Base-by-base conservation (phyloP, 2,888 invertebrate genomes). In the Hydrotaea diabolus region DNA sequence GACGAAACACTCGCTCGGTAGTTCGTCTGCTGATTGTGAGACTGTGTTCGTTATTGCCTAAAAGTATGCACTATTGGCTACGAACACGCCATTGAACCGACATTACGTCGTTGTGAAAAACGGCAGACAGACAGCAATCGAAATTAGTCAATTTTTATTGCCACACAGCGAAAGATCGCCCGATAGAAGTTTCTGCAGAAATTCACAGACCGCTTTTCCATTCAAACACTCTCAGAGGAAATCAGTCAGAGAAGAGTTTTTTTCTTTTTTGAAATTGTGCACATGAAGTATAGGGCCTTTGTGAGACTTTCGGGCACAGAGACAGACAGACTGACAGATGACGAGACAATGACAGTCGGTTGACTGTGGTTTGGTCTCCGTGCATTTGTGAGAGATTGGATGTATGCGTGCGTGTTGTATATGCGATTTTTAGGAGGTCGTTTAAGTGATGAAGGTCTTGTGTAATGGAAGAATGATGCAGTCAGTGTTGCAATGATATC, bases 101-200 rank as follows among this genome's bases (percentile, higher is more conserved):
- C 13, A 74, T 57, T 64, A 73, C 39, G 55, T 57, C 66, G n/a
- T n/a, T n/a, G n/a, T 73, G 46, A 83, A 79, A 79, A n/a, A n/a
- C n/a, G n/a, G n/a, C n/a, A n/a, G 43, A 83, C 76, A 76, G 75
- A 73, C 57, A 72, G 62, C 72, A 79, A 73, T 83, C 75, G 66
- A 83, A 83, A 79, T 66, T 55, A 76, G 79, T 79, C 36, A 79
- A 83, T 73, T 83, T 82, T 83, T 83, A 79, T 79, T 73, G 53
- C 72, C 64, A 57, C 79, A 79, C 46, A 71, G 49, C 4, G 43
- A 66, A 19, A 66, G 21, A 23, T 21, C 57, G n/a, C n/a, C n/a
- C n/a, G n/a, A n/a, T n/a, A n/a, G 23, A 57, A 4, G 53, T 2
- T 43, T 8, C 43, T 43, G 36, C 36, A 36, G 36, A 3, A 3